A percentile compares a stretch with the other conserved stretches of the same genome.
Evolutionary conservation across 2,113 vertebrate species (phyloP).

Genomic region (Hippocampus zosterae): DNA sequence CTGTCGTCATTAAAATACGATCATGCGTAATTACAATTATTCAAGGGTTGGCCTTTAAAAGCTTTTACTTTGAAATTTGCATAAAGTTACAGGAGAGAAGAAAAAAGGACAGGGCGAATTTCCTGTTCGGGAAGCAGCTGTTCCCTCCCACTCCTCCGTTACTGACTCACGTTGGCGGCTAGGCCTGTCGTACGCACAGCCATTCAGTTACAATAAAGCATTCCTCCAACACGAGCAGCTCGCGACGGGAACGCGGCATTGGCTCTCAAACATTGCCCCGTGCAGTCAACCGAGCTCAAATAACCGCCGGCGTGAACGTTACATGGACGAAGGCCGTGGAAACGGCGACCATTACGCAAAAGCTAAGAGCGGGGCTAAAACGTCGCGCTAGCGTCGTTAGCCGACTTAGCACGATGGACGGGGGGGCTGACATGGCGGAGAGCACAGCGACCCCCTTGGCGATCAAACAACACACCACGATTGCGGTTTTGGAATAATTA

Average conservation of each 20-base stretch:
- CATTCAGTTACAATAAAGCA: conserved; percentile 12
- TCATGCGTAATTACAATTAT: background rate
- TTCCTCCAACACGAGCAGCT: background rate
- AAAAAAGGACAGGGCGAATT: background rate
- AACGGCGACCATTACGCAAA: conserved; percentile 47
- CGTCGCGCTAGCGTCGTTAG: conserved; percentile 42
- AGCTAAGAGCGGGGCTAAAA: conserved; percentile 15
- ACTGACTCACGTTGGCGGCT: conserved; percentile 39
- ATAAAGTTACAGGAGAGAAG: background rate
- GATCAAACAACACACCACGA: background rate
- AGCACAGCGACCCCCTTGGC: background rate
- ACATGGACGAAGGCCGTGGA: conserved; percentile 44
- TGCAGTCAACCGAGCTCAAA: background rate
- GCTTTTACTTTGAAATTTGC: background rate
- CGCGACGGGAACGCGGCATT: background rate
- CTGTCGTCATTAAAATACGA: background rate
- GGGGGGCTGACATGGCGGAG: conserved; percentile 18
- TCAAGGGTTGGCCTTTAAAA: background rate
- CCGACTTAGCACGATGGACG: conserved; percentile 16
- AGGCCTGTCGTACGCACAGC: conserved; percentile 63
- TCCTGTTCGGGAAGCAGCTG: conserved; percentile 54
- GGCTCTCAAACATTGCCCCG: background rate
- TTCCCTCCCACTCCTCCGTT: conserved; percentile 63
- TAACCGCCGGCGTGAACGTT: background rate
- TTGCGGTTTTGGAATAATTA: background rate